Evolutionary conservation across 2,888 invertebrate genomes (phyloP).

Genomic region (Stenotaenia linearis): DNA sequence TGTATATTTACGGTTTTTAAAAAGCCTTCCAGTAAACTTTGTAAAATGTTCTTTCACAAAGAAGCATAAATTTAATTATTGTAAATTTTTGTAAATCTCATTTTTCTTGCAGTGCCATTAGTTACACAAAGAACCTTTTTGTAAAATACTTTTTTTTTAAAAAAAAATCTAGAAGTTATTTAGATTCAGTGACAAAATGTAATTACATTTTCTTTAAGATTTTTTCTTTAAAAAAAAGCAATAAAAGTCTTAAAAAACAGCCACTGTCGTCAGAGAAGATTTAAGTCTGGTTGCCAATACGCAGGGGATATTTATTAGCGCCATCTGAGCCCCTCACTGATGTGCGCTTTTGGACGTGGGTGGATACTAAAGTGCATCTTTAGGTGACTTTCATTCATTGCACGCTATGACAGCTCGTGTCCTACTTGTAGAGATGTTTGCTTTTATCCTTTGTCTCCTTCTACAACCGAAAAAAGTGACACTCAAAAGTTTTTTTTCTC

Average conservation of each 20-base stretch:
- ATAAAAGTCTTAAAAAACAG: not conserved
- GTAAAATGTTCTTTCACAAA: too few species aligned
- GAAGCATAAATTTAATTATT: too few species aligned
- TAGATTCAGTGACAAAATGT: not conserved
- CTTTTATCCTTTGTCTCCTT: not conserved
- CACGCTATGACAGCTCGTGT: conserved; percentile 1
- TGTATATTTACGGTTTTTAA: too few species aligned
- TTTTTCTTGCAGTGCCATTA: too few species aligned
- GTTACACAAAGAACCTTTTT: not conserved
- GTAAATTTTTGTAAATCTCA: too few species aligned
- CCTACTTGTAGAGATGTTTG: not conserved
- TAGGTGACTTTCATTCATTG: conserved; percentile 1
- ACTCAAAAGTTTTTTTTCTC: not conserved
- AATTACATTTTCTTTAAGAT: not conserved
- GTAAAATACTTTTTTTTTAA: not conserved
- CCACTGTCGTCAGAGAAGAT: not conserved
- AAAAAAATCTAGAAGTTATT: not conserved
- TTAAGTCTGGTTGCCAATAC: not conserved
- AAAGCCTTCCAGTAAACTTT: too few species aligned
- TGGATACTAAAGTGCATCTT: conserved; percentile 4
- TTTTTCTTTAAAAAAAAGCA: not conserved
- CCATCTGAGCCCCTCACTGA: not conserved
- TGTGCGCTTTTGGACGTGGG: not conserved
- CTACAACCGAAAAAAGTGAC: not conserved
- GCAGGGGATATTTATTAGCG: not conserved